These are phyloP conservation scores for Psittacula echo DNA, from an alignment of 2,797 vertebrate species.

Conservation along the genomic window DNA sequence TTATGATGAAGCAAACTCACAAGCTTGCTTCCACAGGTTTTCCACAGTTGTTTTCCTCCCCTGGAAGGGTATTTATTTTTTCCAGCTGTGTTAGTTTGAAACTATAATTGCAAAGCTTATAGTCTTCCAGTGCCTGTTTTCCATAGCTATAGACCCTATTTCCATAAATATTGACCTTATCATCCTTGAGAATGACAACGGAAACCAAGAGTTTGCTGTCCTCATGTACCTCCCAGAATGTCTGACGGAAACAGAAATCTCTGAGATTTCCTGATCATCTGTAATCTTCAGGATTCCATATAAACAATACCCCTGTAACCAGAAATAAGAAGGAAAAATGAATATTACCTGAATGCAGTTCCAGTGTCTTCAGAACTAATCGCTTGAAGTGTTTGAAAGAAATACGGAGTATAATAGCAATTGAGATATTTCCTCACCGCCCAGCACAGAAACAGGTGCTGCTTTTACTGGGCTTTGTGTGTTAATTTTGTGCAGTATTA, in stretches of 20 bases:
- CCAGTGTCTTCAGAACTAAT: not conserved
- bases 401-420: not conserved
- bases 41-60: not conserved
- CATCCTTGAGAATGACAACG: not conserved
- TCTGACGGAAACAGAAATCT: not conserved
- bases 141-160: not conserved
- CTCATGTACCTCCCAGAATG: not conserved
- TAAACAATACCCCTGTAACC: not conserved
- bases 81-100: not conserved
- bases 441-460: not conserved
- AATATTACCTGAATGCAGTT: not conserved
- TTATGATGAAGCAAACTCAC: not conserved
- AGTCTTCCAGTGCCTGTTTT: not conserved
- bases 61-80: not conserved
- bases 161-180: not conserved
- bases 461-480: not conserved
- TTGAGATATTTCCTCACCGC: not conserved
- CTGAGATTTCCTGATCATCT: not conserved
- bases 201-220: not conserved
- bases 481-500: not conserved
- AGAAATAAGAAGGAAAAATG: not conserved
- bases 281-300: not conserved
- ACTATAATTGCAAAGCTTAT: not conserved
- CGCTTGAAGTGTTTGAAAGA: not conserved
- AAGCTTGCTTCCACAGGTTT: not conserved